A percentile compares a stretch with the other conserved stretches of the same genome.
Evolutionary conservation across 2,797 vertebrate genomes (phyloP).

Genomic region (Acrocephalus scirpaceus): DNA sequence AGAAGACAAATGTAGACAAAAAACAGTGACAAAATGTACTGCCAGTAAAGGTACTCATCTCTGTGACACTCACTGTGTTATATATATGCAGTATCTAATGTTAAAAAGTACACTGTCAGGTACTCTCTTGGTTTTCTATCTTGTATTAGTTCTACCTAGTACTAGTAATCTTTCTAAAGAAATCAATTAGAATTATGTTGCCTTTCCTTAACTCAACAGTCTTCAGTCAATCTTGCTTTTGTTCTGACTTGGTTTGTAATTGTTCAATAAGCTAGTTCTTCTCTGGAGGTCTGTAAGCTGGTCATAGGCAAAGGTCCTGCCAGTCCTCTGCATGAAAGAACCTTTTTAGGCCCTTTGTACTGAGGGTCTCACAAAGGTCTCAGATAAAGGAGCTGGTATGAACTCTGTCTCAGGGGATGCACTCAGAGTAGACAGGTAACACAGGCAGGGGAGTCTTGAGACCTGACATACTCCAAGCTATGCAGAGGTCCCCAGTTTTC

Average conservation of each 20-base stretch:
- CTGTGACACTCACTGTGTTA: neutral
- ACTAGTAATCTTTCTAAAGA: neutral
- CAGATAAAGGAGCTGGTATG: neutral
- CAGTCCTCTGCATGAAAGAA: neutral
- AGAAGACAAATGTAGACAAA: constrained; percentile 9
- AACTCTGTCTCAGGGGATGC: neutral
- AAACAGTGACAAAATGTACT: neutral
- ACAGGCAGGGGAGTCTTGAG: neutral
- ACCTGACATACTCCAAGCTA: neutral
- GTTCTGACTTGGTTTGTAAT: neutral
- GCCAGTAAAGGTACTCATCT: neutral
- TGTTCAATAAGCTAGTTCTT: neutral
- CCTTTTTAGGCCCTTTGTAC: neutral
- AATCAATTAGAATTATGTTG: neutral
- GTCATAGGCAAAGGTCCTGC: neutral
- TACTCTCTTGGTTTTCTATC: neutral
- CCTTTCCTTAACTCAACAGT: neutral
- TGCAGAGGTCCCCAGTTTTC: neutral
- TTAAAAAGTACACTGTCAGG: neutral
- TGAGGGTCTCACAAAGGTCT: neutral
- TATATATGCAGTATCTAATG: neutral
- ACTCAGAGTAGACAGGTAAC: neutral
- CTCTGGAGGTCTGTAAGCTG: neutral
- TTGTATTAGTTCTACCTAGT: neutral
- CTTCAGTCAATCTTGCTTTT: neutral